These are phyloP conservation scores for Spisula solida DNA, from an alignment of 2,888 invertebrate species.

Conservation along the genomic window DNA sequence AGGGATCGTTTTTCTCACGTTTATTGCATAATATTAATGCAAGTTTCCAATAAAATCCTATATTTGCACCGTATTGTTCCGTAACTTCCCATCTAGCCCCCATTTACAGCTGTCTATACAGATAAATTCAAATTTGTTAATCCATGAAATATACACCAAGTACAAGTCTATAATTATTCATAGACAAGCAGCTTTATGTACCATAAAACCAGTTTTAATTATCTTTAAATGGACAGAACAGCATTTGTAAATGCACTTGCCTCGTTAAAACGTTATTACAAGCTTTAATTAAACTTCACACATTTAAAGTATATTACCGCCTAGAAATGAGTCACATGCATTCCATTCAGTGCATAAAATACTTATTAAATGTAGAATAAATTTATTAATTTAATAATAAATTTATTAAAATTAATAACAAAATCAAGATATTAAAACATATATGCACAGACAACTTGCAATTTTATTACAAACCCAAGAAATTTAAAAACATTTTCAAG, in stretches of 20 bases:
- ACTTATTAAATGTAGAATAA: not conserved
- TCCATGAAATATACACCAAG: constrained; percentile 9
- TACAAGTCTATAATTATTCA: not conserved
- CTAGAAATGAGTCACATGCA: not conserved
- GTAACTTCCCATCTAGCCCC: no score
- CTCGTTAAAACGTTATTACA: constrained; percentile 9
- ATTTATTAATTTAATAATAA: constrained; percentile 10
- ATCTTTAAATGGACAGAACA: constrained; percentile 12
- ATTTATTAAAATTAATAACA: not conserved
- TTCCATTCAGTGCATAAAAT: not conserved
- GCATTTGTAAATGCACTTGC: not conserved
- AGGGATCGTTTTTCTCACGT: no score
- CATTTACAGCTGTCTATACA: not conserved
- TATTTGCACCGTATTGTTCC: no score
- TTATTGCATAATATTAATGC: no score
- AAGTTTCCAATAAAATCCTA: no score
- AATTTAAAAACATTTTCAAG: not conserved
- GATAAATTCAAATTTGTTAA: not conserved
- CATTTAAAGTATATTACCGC: not conserved
- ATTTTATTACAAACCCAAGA: not conserved
- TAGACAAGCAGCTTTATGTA: constrained; percentile 14
- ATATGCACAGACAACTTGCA: not conserved
- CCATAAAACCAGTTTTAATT: constrained; percentile 5
- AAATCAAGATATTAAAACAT: not conserved
- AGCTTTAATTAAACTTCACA: not conserved